phyloP scores from a whole-genome alignment of 92 coral and sea anemone genomes.

The Epizoanthus fatuus region DNA sequence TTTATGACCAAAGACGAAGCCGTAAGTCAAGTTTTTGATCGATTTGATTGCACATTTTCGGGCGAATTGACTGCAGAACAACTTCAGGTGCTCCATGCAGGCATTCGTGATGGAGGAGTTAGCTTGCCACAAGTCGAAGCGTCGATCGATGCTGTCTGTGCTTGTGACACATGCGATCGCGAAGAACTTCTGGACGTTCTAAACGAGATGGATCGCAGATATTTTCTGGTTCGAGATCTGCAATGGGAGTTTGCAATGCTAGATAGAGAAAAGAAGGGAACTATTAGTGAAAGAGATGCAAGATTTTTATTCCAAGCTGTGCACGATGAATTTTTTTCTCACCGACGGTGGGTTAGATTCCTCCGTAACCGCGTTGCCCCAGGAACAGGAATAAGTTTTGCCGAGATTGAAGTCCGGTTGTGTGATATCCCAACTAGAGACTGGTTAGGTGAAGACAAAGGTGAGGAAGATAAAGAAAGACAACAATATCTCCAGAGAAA shows the following conservation, averaged over 20 bases:
- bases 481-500: conserved; percentile 70
- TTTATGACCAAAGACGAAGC: conserved; percentile 89
- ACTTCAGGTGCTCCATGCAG: conserved; percentile 85
- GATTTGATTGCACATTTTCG: conserved; percentile 78
- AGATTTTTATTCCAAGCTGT: conserved; percentile 97
- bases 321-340: conserved; percentile 96
- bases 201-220: conserved; percentile 98
- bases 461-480: conserved; percentile 87
- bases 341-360: conserved; percentile 90
- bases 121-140: conserved; percentile 93
- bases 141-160: conserved; percentile 88
- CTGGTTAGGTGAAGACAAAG: conserved; percentile 96
- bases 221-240: conserved; percentile 91
- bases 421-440: conserved; percentile 95
- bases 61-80: conserved; percentile 93
- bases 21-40: conserved; percentile 76
- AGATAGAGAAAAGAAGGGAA: conserved; percentile 94
- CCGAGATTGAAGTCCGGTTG: conserved; percentile 97
- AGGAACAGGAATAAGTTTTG: conserved; percentile 95
- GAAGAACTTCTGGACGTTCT: conserved; percentile 91
- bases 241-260: conserved; percentile 98
- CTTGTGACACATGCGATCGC: conserved; percentile 93
- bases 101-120: conserved; percentile 90
- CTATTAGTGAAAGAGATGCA: conserved; percentile 90
- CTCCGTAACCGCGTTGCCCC: conserved; percentile 96